These are phyloP conservation scores for Cheirogaleus major DNA, from an alignment of 2,797 vertebrate genomes.

Conservation along the genomic window DNA sequence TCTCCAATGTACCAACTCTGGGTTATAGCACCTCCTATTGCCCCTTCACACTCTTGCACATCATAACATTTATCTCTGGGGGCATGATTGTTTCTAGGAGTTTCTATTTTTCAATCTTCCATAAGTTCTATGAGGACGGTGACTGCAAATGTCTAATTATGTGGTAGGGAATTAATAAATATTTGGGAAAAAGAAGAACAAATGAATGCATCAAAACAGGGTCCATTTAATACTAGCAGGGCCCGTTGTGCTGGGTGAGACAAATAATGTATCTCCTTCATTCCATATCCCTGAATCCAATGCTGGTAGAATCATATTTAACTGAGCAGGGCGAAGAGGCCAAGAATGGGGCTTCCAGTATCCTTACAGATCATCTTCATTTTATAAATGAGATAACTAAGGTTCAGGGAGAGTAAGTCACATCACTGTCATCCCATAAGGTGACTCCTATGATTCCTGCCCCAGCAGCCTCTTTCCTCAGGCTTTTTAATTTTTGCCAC, in stretches of 20 bases:
- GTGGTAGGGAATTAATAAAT: background rate
- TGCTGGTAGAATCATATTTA: background rate
- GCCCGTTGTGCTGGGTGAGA: background rate
- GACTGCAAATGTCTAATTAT: background rate
- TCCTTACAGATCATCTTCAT: background rate
- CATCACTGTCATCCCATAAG: background rate
- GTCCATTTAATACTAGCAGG: background rate
- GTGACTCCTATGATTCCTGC: background rate
- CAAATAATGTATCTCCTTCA: background rate
- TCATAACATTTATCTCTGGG: background rate
- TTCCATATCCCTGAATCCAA: background rate
- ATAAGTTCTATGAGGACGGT: background rate
- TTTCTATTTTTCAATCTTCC: background rate
- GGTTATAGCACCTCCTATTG: background rate
- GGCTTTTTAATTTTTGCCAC: background rate
- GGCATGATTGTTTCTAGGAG: background rate
- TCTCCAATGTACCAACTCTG: background rate
- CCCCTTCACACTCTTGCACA: background rate
- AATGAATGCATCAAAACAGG: background rate
- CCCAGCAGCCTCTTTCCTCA: background rate
- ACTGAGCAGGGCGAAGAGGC: background rate
- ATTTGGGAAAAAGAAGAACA: background rate
- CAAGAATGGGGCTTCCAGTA: background rate
- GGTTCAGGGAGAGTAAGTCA: background rate
- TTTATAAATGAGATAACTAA: background rate